Percentiles rank a stretch among this genome's conserved stretches.
Evolutionary conservation across 2,113 vertebrate genomes (phyloP).

Genomic region (Cyprinodon brontotheroides): DNA sequence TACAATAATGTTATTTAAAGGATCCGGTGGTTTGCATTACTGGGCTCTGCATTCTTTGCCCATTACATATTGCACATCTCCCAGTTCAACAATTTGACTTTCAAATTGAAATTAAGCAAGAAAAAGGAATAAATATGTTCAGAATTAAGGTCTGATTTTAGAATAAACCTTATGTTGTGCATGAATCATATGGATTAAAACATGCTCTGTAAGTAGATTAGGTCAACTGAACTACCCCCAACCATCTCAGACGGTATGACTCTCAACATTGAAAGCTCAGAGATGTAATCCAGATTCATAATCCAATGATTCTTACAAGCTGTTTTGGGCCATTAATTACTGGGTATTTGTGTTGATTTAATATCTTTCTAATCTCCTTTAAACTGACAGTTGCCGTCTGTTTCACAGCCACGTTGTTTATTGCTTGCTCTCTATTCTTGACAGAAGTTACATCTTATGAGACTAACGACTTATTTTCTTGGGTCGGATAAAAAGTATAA

Average conservation of each 20-base stretch:
- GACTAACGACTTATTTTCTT: neutral
- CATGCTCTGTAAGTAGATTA: conserved; percentile 81
- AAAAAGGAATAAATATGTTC: conserved; percentile 74
- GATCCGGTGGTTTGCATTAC: conserved; percentile 48
- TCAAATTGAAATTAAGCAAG: conserved; percentile 46
- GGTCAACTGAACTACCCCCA: conserved; percentile 38
- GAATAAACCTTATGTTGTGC: conserved; percentile 80
- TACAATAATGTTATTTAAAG: conserved; percentile 37
- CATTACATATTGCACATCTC: conserved; percentile 10
- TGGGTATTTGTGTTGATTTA: conserved; percentile 79
- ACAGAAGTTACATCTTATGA: conserved; percentile 24
- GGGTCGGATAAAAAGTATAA: neutral
- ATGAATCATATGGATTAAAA: conserved; percentile 77
- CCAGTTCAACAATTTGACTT: conserved; percentile 25
- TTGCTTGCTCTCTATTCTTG: conserved; percentile 41
- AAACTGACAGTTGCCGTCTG: conserved; percentile 74
- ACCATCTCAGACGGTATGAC: conserved; percentile 10
- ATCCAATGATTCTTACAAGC: conserved; percentile 81
- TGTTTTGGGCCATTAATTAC: conserved; percentile 79
- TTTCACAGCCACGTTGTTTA: conserved; percentile 52
- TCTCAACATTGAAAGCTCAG: conserved; percentile 32
- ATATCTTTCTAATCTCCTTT: conserved; percentile 75
- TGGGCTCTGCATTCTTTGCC: conserved; percentile 17
- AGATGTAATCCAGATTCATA: conserved; percentile 81
- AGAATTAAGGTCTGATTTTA: conserved; percentile 77